Evolutionary conservation across 2,113 vertebrate genomes (phyloP).

Genomic region (Protomyctophum bolini): DNA sequence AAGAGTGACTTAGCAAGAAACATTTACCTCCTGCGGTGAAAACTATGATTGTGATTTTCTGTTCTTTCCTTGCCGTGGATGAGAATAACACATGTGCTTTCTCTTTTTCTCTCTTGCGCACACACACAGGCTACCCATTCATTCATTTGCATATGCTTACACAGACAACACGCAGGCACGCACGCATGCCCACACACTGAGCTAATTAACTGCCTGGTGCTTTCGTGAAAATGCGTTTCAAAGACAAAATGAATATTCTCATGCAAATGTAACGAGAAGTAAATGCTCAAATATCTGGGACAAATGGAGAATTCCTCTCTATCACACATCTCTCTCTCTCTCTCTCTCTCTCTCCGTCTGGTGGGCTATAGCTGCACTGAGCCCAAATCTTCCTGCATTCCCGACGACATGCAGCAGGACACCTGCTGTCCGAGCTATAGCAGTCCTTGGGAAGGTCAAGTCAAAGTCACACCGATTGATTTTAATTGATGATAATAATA

Average conservation of each 20-base stretch:
- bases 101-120: background rate
- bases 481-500: slow-evolving; percentile 38
- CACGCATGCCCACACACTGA: slow-evolving; percentile 23
- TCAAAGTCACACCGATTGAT: slow-evolving; percentile 37
- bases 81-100: slow-evolving; percentile 5
- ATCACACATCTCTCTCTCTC: slow-evolving; percentile 20
- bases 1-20: slow-evolving; percentile 72
- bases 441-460: slow-evolving; percentile 16
- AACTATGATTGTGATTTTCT: slow-evolving; percentile 68
- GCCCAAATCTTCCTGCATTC: slow-evolving; percentile 23
- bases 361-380: slow-evolving; percentile 30
- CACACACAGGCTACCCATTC: slow-evolving; percentile 5
- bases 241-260: slow-evolving; percentile 77
- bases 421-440: slow-evolving; percentile 23
- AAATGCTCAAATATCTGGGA: slow-evolving; percentile 62
- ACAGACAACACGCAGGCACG: slow-evolving; percentile 24
- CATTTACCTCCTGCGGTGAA: slow-evolving; percentile 74
- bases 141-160: slow-evolving; percentile 35
- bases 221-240: slow-evolving; percentile 74
- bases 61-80: slow-evolving; percentile 32
- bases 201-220: slow-evolving; percentile 79
- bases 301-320: slow-evolving; percentile 55
- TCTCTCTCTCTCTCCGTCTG: no score
- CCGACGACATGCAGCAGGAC: background rate
- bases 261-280: slow-evolving; percentile 77